Percentiles rank a stretch among this genome's conserved stretches.
Evolutionary conservation across 2,888 invertebrate species (phyloP).

Genomic region (Prenolepis imparis): DNA sequence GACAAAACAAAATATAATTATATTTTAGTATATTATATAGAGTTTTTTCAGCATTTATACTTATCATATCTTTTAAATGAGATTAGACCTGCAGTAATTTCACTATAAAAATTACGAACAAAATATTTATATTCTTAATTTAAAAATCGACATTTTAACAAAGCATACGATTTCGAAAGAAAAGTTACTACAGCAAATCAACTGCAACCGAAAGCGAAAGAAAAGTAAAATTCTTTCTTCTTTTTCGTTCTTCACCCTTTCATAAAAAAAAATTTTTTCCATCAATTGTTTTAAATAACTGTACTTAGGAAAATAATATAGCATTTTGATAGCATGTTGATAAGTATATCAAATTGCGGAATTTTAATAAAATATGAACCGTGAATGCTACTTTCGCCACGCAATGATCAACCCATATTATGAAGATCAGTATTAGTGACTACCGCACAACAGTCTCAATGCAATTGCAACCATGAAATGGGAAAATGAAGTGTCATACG

Average conservation of each 20-base stretch:
- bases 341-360: constrained; percentile 21
- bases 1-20: constrained; percentile 17
- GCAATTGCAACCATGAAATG: constrained; percentile 24
- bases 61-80: background rate
- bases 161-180: background rate
- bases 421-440: background rate
- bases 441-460: background rate
- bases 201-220: background rate
- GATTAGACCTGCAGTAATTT: background rate
- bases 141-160: background rate
- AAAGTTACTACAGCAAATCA: background rate
- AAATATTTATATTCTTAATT: background rate
- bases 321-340: background rate
- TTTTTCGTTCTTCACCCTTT: background rate
- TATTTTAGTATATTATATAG: background rate
- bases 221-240: background rate
- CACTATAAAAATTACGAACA: background rate
- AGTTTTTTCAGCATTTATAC: background rate
- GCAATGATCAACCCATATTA: constrained; percentile 28
- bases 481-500: constrained; percentile 38
- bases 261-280: background rate
- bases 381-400: background rate
- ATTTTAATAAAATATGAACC: constrained; percentile 38
- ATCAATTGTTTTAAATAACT: constrained; percentile 11
- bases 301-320: constrained; percentile 17